These are phyloP conservation scores for Drosophila mimetica DNA, from an alignment of 2,888 invertebrate genomes.

Conservation along the genomic window DNA sequence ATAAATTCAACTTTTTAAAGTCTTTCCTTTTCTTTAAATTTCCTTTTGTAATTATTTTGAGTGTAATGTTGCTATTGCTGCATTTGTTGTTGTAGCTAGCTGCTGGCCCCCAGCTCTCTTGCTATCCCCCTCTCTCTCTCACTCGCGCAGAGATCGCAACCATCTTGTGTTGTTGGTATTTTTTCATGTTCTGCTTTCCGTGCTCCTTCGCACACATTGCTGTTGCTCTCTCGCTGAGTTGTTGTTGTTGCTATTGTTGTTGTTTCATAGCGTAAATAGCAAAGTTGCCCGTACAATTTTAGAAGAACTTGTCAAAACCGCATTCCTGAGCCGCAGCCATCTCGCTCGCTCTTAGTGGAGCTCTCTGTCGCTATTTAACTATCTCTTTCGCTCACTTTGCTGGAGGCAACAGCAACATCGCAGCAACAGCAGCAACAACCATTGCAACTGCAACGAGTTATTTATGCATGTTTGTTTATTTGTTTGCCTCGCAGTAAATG, in stretches of 20 bases:
- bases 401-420: conserved; percentile 66
- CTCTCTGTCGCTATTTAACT: neutral
- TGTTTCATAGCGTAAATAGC: conserved; percentile 81
- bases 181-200: conserved; percentile 77
- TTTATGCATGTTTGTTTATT: conserved; percentile 80
- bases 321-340: conserved; percentile 77
- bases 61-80: conserved; percentile 26
- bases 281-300: conserved; percentile 83
- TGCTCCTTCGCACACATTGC: conserved; percentile 77
- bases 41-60: neutral
- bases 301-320: conserved; percentile 84
- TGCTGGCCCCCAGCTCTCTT: conserved; percentile 63
- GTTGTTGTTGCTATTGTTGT: conserved; percentile 48
- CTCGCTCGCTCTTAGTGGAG: conserved; percentile 44
- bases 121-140: conserved; percentile 1
- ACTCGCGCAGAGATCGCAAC: conserved; percentile 48
- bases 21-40: too few relatives aligned
- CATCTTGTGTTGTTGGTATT: conserved; percentile 45
- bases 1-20: too few relatives aligned
- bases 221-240: conserved; percentile 37
- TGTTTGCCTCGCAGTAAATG: conserved; percentile 80
- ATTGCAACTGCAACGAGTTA: conserved; percentile 78
- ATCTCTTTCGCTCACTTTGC: conserved; percentile 46
- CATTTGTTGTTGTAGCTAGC: conserved; percentile 42
- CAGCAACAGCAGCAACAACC: conserved; percentile 38